Conservation (phyloP, 1,140 invertebrate genomes). For the Rhagoletis pomonella region DNA sequence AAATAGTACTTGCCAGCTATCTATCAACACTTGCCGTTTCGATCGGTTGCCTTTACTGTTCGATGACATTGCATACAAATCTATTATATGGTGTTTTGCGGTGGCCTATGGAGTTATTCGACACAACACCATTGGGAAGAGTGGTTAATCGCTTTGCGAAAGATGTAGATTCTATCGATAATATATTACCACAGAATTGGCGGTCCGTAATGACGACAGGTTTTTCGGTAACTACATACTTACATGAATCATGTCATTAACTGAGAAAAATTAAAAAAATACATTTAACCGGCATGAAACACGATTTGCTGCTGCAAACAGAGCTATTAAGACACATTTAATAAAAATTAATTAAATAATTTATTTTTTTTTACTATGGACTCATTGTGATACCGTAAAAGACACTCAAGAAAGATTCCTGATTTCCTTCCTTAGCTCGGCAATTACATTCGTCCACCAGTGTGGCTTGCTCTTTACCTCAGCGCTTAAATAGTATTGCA, state of each 20-base stretch:
- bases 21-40: constrained; percentile 70
- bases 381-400: too few relatives aligned
- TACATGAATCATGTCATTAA: background rate
- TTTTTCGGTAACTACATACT: constrained; percentile 65
- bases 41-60: constrained; percentile 70
- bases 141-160: constrained; percentile 85
- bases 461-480: too few relatives aligned
- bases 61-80: constrained; percentile 76
- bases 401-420: too few relatives aligned
- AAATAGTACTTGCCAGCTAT: constrained; percentile 70
- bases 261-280: background rate
- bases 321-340: background rate
- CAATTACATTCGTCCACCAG: too few relatives aligned
- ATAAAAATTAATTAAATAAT: background rate
- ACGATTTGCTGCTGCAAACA: background rate
- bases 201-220: constrained; percentile 71
- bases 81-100: constrained; percentile 80
- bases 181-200: constrained; percentile 73
- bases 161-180: constrained; percentile 83
- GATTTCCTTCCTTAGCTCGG: too few relatives aligned
- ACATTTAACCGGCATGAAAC: background rate
- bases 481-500: too few relatives aligned
- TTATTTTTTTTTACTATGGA: too few relatives aligned
- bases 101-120: constrained; percentile 85
- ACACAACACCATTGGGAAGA: constrained; percentile 85